Evolutionary conservation across 2,888 invertebrate species (phyloP).

Genomic region (Drosophila nigricruria): DNA sequence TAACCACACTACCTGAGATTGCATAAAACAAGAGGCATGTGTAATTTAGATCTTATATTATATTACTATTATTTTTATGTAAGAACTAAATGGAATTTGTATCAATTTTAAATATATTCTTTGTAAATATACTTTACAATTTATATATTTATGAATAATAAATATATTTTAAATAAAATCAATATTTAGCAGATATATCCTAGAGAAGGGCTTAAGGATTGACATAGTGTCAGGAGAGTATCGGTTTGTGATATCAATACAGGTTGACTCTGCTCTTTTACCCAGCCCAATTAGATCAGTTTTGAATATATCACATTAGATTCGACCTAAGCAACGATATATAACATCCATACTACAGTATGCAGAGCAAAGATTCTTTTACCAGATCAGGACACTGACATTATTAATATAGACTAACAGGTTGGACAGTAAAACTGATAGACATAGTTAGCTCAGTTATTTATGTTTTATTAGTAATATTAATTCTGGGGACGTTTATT

Average conservation of each 20-base stretch:
- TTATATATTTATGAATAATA: too few species aligned
- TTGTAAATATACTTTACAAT: too few species aligned
- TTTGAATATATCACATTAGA: background rate
- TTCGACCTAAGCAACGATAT: background rate
- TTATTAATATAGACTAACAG: background rate
- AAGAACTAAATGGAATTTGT: too few species aligned
- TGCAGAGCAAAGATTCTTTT: too few species aligned
- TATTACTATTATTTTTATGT: background rate
- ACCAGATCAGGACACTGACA: background rate
- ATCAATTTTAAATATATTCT: too few species aligned
- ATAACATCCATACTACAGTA: background rate
- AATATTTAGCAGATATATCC: too few species aligned
- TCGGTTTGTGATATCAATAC: too few species aligned
- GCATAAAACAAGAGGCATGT: slow-evolving; percentile 60
- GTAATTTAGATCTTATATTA: slow-evolving; percentile 18
- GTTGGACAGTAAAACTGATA: background rate
- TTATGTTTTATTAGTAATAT: background rate
- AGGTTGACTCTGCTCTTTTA: too few species aligned
- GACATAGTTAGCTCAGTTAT: background rate
- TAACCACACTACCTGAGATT: slow-evolving; percentile 93
- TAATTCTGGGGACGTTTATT: background rate
- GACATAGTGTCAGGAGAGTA: background rate
- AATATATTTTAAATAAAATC: background rate
- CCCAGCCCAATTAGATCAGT: background rate
- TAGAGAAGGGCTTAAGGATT: too few species aligned